These are phyloP conservation scores for Eptatretus burgeri DNA, from an alignment of 2,113 vertebrate species.

Conservation along the genomic window DNA sequence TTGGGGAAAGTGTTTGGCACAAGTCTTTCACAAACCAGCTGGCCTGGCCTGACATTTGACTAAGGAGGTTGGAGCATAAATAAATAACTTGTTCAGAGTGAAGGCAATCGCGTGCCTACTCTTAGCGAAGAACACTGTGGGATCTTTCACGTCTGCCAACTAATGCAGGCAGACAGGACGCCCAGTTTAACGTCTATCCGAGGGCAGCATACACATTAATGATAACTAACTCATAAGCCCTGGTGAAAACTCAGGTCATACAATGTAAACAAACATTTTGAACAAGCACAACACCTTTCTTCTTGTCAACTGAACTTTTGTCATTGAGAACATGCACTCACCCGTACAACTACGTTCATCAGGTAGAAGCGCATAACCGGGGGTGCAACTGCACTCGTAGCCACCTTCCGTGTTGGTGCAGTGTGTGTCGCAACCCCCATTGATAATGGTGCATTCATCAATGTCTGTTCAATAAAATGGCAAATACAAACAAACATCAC, in stretches of 20 bases:
- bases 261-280: neutral
- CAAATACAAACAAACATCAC: neutral
- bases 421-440: slow-evolving; percentile 15
- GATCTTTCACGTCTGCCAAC: neutral
- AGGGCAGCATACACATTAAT: neutral
- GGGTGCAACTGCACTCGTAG: slow-evolving; percentile 14
- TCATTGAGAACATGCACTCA: slow-evolving; percentile 6
- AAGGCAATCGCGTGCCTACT: too few relatives aligned
- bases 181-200: neutral
- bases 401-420: slow-evolving; percentile 16
- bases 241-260: neutral
- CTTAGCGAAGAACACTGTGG: too few relatives aligned
- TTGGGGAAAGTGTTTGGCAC: too few relatives aligned
- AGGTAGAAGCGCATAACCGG: slow-evolving; percentile 14
- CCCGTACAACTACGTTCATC: slow-evolving; percentile 16
- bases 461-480: slow-evolving; percentile 12
- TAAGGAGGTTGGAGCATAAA: too few relatives aligned
- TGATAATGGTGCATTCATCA: slow-evolving; percentile 16
- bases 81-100: too few relatives aligned
- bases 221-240: neutral
- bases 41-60: too few relatives aligned
- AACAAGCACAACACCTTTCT: neutral
- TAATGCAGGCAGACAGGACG: neutral
- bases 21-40: too few relatives aligned
- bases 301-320: neutral